Evolutionary conservation across 2,797 vertebrate species (phyloP).

Genomic region (Calcarius lapponicus): DNA sequence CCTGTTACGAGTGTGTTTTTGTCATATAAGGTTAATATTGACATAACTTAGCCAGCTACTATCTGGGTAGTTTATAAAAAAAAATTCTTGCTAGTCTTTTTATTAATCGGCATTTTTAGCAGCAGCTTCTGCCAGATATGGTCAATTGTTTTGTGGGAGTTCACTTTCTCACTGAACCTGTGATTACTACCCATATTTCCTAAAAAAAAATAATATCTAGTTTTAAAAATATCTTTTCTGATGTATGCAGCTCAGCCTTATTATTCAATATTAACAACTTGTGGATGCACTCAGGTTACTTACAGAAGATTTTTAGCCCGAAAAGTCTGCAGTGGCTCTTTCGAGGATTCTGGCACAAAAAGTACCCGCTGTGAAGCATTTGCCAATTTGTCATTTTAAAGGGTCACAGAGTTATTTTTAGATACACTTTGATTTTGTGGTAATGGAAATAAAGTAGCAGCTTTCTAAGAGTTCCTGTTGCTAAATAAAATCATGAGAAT

Average conservation of each 20-base stretch:
- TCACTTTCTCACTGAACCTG: neutral
- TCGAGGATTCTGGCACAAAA: neutral
- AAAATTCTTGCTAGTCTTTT: neutral
- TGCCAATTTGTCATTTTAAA: neutral
- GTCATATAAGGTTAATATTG: neutral
- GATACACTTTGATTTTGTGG: neutral
- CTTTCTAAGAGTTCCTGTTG: neutral
- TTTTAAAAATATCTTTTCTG: neutral
- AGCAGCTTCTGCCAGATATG: neutral
- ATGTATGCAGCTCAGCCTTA: neutral
- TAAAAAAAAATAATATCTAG: neutral
- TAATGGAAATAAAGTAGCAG: neutral
- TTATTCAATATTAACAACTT: neutral
- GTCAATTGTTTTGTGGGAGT: neutral
- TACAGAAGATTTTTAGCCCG: neutral
- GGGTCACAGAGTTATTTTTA: neutral
- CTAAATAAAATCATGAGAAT: neutral
- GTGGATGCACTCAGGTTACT: neutral
- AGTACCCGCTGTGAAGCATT: neutral
- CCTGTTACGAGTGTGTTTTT: neutral
- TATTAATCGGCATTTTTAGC: neutral
- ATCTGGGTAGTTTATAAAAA: neutral
- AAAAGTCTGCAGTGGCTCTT: neutral
- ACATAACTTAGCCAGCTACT: neutral
- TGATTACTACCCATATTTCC: neutral